A percentile compares a stretch with the other conserved stretches of the same genome.
Conservation (phyloP, 2,888 invertebrate genomes). For the Rhagophthalmus giganteus region DNA sequence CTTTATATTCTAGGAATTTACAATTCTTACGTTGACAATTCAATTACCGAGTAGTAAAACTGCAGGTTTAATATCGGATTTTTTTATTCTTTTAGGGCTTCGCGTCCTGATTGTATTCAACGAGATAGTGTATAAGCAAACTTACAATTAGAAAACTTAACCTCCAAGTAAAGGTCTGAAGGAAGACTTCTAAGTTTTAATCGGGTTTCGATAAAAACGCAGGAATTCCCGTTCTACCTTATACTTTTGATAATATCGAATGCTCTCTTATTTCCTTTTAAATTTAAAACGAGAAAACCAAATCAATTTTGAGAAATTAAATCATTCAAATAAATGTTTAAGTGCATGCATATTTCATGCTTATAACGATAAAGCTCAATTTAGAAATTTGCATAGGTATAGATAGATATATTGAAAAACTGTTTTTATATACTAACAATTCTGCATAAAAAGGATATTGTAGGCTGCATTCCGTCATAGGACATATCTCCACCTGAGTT, state of each 20-base stretch:
- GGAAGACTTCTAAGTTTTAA: conserved; percentile 42
- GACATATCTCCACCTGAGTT: conserved; percentile 88
- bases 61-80: conserved; percentile 12
- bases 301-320: too few species aligned
- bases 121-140: conserved; percentile 35
- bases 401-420: background rate
- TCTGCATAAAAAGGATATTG: conserved; percentile 87
- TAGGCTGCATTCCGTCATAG: conserved; percentile 91
- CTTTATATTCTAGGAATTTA: conserved; percentile 3
- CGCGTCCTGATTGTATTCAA: conserved; percentile 38
- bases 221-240: conserved; percentile 3
- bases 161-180: conserved; percentile 42
- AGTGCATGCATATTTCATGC: too few species aligned
- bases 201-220: conserved; percentile 21
- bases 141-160: conserved; percentile 48
- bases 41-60: background rate
- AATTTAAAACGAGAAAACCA: conserved; percentile 8
- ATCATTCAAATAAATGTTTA: too few species aligned
- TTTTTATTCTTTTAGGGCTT: conserved; percentile 36
- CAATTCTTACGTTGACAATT: conserved; percentile 1
- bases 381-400: too few species aligned
- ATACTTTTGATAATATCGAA: background rate
- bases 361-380: too few species aligned
- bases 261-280: conserved; percentile 6
- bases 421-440: conserved; percentile 27